Conservation (phyloP, 2,113 vertebrate species). For the Pao palembangensis region DNA sequence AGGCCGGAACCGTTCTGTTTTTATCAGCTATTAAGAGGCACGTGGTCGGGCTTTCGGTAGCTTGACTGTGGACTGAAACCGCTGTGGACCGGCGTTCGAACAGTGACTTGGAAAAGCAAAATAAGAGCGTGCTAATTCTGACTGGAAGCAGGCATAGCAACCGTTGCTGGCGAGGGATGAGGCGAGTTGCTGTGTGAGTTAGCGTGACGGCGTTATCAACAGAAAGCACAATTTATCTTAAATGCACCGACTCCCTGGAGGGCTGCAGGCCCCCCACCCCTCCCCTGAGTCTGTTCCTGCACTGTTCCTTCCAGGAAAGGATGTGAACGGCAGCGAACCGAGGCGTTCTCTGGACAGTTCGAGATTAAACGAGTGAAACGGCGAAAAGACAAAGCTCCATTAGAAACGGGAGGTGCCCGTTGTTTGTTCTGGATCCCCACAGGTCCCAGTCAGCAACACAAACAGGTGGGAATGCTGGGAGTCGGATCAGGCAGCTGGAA, state of each 20-base stretch:
- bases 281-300: background rate
- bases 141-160: background rate
- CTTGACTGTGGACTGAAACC: too few relatives aligned
- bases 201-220: background rate
- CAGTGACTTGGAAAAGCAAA: background rate
- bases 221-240: background rate
- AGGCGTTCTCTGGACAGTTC: slow-evolving; percentile 6
- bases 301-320: slow-evolving; percentile 30
- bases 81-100: too few relatives aligned
- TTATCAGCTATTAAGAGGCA: background rate
- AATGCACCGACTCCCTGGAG: slow-evolving; percentile 4
- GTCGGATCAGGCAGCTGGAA: slow-evolving; percentile 45
- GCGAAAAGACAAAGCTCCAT: slow-evolving; percentile 8
- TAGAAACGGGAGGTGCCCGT: slow-evolving; percentile 25
- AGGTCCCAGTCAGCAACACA: too few relatives aligned
- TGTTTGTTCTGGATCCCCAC: too few relatives aligned
- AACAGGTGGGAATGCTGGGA: slow-evolving; percentile 37
- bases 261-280: slow-evolving; percentile 11
- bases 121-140: background rate
- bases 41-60: background rate
- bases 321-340: background rate
- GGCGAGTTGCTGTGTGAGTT: background rate
- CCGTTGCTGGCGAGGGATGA: background rate
- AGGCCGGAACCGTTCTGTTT: background rate
- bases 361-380: slow-evolving; percentile 16